Conservation (phyloP, 1,140 invertebrate species). For the Episyrphus balteatus region DNA sequence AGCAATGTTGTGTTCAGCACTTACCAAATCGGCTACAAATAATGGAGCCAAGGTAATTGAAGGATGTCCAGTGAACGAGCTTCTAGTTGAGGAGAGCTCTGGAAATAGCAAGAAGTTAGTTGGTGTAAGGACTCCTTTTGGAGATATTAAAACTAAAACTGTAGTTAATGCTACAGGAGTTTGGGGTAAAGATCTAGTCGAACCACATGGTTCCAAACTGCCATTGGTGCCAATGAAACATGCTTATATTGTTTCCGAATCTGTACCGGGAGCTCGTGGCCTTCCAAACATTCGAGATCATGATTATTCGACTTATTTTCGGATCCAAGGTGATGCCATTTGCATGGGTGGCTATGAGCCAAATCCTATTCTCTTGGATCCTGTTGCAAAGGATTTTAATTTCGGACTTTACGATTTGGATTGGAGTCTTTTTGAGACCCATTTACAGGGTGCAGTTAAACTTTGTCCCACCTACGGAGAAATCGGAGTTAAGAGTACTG, state of each 20-base stretch:
- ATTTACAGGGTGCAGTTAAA: conserved; percentile 59
- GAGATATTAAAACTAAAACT: conserved; percentile 50
- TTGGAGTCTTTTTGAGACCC: conserved; percentile 68
- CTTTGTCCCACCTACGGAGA: conserved; percentile 60
- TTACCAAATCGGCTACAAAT: conserved; percentile 55
- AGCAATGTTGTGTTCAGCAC: conserved; percentile 60
- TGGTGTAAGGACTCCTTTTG: conserved; percentile 56
- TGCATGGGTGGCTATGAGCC: conserved; percentile 78
- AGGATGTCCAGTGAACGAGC: conserved; percentile 58
- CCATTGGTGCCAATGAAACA: conserved; percentile 78
- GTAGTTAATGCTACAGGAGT: conserved; percentile 64
- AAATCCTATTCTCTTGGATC: conserved; percentile 70
- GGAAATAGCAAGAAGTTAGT: conserved; percentile 52
- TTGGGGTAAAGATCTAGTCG: conserved; percentile 65
- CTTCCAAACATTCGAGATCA: conserved; percentile 76
- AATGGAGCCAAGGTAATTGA: conserved; percentile 64
- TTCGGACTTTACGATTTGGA: conserved; percentile 79
- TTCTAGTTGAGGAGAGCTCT: conserved; percentile 38
- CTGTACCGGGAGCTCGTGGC: conserved; percentile 56
- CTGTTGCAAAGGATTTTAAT: conserved; percentile 62
- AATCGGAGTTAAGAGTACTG: conserved; percentile 71
- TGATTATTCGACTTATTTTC: conserved; percentile 71
- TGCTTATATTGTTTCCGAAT: conserved; percentile 73
- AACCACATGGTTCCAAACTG: conserved; percentile 57
- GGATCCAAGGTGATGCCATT: conserved; percentile 70